These are phyloP conservation scores for Tridacna gigas DNA, from an alignment of 2,888 invertebrate genomes.

Conservation along the genomic window DNA sequence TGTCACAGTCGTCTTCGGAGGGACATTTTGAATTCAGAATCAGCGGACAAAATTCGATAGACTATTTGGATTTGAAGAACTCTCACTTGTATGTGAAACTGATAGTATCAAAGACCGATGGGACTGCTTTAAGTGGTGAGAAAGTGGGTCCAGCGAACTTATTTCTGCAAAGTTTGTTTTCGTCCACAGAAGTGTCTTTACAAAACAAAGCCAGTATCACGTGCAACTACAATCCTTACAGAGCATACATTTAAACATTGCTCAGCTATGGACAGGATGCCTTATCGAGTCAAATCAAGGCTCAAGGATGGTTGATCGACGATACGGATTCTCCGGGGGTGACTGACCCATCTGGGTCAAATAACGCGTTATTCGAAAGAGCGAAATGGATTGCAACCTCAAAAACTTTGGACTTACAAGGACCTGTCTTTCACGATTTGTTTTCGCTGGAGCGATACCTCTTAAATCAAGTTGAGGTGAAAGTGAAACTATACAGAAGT, in stretches of 20 bases:
- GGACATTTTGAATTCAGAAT: no score
- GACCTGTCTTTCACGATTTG: slow-evolving; percentile 52
- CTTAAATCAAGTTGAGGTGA: no score
- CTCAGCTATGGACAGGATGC: slow-evolving; percentile 34
- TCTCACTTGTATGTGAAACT: slow-evolving; percentile 49
- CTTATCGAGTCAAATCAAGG: background rate
- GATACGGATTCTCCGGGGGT: slow-evolving; percentile 36
- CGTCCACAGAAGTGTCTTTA: slow-evolving; percentile 40
- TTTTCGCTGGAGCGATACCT: slow-evolving; percentile 53
- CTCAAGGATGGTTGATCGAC: background rate
- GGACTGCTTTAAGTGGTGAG: slow-evolving; percentile 20
- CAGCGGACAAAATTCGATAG: no score
- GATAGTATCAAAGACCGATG: slow-evolving; percentile 42
- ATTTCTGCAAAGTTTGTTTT: no score
- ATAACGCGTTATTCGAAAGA: slow-evolving; percentile 42
- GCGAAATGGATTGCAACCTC: slow-evolving; percentile 25
- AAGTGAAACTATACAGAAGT: slow-evolving; percentile 50
- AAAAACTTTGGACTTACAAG: slow-evolving; percentile 47
- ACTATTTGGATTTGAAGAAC: slow-evolving; percentile 34
- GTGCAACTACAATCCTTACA: no score
- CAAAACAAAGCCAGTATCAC: no score
- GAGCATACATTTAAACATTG: slow-evolving; percentile 45
- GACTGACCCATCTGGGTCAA: slow-evolving; percentile 40
- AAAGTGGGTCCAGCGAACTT: slow-evolving; percentile 49
- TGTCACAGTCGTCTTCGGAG: no score